phyloP scores from a whole-genome alignment of 2,113 vertebrate genomes.

The Eulemur rufifrons region DNA sequence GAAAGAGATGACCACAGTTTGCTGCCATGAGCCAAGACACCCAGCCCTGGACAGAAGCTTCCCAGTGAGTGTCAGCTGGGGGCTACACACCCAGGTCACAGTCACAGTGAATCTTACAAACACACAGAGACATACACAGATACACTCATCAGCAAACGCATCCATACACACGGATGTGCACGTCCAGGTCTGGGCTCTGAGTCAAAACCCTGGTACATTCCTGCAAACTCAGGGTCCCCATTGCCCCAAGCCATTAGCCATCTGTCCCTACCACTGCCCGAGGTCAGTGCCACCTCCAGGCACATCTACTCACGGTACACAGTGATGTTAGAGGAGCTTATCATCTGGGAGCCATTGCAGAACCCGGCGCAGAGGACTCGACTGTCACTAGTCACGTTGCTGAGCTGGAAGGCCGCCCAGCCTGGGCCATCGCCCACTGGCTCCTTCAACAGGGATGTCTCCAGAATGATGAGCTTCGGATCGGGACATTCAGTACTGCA shows the following conservation, averaged over 20 bases:
- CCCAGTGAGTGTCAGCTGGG: too few relatives aligned
- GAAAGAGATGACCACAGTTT: too few relatives aligned
- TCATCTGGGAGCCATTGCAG: background rate
- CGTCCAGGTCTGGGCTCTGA: background rate
- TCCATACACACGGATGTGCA: too few relatives aligned
- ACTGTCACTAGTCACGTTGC: background rate
- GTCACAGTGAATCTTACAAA: too few relatives aligned
- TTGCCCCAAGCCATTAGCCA: too few relatives aligned
- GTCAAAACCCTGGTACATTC: background rate
- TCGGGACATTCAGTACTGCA: conserved; percentile 28
- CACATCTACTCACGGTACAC: conserved; percentile 30
- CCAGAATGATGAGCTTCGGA: background rate
- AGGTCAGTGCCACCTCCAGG: background rate
- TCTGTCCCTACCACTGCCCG: background rate
- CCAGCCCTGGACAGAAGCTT: too few relatives aligned
- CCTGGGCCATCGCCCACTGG: fast-evolving
- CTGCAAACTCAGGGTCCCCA: background rate
- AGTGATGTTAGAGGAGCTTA: background rate
- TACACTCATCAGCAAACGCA: background rate
- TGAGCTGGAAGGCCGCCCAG: conserved; percentile 32
- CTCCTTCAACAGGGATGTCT: conserved; percentile 36
- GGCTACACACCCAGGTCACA: too few relatives aligned
- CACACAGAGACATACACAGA: background rate
- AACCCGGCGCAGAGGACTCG: background rate
- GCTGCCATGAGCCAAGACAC: too few relatives aligned